Evolutionary conservation across 2,888 invertebrate species (phyloP), one percentile per base, ranked within the genome.

Genomic region (Calliscelio sp.): DNA sequence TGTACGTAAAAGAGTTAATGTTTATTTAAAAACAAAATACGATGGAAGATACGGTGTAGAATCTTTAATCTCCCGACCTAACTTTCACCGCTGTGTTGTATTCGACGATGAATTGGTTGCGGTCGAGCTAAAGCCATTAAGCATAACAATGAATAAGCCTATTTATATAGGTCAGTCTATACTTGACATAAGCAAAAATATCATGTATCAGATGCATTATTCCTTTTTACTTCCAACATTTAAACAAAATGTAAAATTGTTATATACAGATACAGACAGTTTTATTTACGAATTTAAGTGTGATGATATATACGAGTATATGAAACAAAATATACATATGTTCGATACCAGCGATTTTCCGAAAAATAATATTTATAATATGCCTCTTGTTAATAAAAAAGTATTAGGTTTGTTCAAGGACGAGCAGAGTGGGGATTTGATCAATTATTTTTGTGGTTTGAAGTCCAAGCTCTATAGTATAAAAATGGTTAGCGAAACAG

Each of bases 281-380:
- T 85, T 90, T 10, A 87, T 91, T n/a, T 86, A 90, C 35, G 59
- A 89, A 22, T 89, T 93, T 8, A 78, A 86, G 25, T 91, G 90
- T 18, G 83, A 89, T 3, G 90, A 93, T 85, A 68, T 93, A 28
- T 93, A 93, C 86, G 82, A 77, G 11, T 59, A 32, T 35, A 84
- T 84, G 20, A 87, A 16, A 73, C 1, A 53, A 18, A 77, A 91
- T 85, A 49, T 89, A 7, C 14, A 83, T 51, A 86, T 78, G 68
- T 93, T 91, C 82, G 91, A 92, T 86, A 90, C 90, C 20, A 89
- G 89, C 0, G 84, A 86, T 59, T 84, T 77, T 66, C 28, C 70
- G 7, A 49, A 32, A 20, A 65, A 65, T 65, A 65, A 65, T 49
- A n/a, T 22, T n/a, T 49, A 49, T 32, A n/a, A 16, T 4, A 49